Evolutionary conservation across 1,140 invertebrate genomes (phyloP), one percentile per base, ranked within the genome.

Genomic region (Dendroctonus ponderosae): DNA sequence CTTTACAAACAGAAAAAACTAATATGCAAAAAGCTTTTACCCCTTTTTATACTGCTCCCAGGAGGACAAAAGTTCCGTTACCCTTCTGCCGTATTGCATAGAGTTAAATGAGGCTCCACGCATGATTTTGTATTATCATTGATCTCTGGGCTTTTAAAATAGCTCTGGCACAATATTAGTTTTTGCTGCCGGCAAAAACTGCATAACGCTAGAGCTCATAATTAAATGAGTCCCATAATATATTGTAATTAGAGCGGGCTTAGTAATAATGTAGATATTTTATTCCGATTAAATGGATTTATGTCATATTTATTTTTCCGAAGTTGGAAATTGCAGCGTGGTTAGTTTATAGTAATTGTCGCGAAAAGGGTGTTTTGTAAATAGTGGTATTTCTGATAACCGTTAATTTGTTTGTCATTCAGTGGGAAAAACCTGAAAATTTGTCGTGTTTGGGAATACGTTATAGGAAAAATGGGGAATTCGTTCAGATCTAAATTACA

Each of bases 11-110:
- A 62, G 54, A 62, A 62, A 62, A 46, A 11, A 46, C 26, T 2
- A 26, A 48, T 61, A 61, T 61, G 59, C 59, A 50, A 49, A 49
- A 9, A 49, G 11, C 26, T 64, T 49, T 64, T 38, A 56, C 50
- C 62, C 62, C 52, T 57, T 57, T 56, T 64, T 64, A 64, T 40
- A 51, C n/a, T 6, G 42, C 26, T 64, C 53, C 42, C 62, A 14
- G 41, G 52, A 48, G 62, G 52, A 64, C 62, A 64, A 64, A 56
- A 48, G 52, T 64, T 64, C 26, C 9, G 40, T 54, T 53, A 41
- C 61, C 61, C 49, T 56, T 49, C 62, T 14, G 38, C 12, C 42
- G 12, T 46, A 54, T 57, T 64, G 52, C 62, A 64, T 39, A 57
- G 49, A 53, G 61, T 53, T 53, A 52, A 51, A 54, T 50, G 42